Conservation (phyloP, 2,797 vertebrate genomes). For the Intellagama lesueurii region DNA sequence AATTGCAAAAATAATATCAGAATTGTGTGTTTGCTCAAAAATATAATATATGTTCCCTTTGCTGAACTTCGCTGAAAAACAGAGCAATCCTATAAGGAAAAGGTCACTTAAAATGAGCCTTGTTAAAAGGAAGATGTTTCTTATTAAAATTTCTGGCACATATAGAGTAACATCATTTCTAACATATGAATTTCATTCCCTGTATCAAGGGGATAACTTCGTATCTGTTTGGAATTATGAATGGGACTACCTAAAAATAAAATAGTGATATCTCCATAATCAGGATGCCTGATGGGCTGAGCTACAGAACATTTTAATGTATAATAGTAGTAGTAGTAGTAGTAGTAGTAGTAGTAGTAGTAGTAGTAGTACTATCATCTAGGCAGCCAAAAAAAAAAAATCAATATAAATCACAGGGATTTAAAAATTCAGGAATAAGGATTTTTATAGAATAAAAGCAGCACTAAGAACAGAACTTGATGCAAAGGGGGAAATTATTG, state of each 20-base stretch:
- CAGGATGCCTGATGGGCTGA: background rate
- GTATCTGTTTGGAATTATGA: background rate
- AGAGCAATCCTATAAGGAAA: background rate
- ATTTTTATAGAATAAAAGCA: too few relatives aligned
- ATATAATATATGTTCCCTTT: background rate
- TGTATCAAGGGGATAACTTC: too few relatives aligned
- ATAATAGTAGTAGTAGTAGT: too few relatives aligned
- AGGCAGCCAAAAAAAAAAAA: too few relatives aligned
- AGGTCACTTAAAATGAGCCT: background rate
- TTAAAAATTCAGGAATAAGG: too few relatives aligned
- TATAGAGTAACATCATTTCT: background rate
- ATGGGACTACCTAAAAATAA: background rate
- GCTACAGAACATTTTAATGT: too few relatives aligned
- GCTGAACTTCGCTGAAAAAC: background rate
- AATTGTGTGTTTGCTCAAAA: background rate
- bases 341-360: too few relatives aligned
- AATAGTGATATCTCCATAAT: background rate
- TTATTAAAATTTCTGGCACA: background rate
- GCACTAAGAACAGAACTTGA: too few relatives aligned
- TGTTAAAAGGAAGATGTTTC: background rate
- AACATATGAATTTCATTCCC: too few relatives aligned
- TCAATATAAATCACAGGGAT: too few relatives aligned
- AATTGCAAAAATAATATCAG: background rate
- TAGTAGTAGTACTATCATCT: too few relatives aligned
- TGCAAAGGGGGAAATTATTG: too few relatives aligned